phyloP scores from a whole-genome alignment of 2,797 vertebrate genomes.

The Fringilla coelebs region DNA sequence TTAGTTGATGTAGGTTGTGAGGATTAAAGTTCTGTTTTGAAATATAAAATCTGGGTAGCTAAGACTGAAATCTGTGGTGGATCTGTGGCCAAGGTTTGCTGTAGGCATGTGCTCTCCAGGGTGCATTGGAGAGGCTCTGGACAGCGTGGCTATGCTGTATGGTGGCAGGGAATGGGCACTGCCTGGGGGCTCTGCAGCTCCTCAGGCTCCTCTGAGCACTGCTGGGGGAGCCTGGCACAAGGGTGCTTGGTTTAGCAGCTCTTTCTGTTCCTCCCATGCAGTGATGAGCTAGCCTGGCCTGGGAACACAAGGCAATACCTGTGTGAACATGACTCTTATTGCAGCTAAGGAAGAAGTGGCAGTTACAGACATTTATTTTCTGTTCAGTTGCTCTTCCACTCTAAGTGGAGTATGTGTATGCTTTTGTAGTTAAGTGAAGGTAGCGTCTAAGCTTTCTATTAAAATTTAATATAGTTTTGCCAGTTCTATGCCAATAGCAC shows the following conservation, averaged over 20 bases:
- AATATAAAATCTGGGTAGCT: background rate
- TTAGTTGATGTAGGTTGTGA: background rate
- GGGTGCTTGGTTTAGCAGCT: background rate
- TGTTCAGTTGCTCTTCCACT: background rate
- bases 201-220: background rate
- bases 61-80: background rate
- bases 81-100: background rate
- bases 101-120: background rate
- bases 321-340: background rate
- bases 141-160: accelerated
- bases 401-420: background rate
- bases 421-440: background rate
- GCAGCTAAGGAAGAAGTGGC: background rate
- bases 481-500: background rate
- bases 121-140: background rate
- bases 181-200: background rate
- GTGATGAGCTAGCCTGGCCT: background rate
- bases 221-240: background rate
- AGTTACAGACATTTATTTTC: background rate
- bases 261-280: accelerated
- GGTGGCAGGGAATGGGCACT: background rate
- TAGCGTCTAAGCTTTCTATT: background rate
- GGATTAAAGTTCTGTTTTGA: background rate
- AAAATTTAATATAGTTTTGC: background rate
- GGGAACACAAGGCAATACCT: background rate